phyloP scores from a whole-genome alignment of 2,797 vertebrate genomes.

The Kryptopterus vitreolus region DNA sequence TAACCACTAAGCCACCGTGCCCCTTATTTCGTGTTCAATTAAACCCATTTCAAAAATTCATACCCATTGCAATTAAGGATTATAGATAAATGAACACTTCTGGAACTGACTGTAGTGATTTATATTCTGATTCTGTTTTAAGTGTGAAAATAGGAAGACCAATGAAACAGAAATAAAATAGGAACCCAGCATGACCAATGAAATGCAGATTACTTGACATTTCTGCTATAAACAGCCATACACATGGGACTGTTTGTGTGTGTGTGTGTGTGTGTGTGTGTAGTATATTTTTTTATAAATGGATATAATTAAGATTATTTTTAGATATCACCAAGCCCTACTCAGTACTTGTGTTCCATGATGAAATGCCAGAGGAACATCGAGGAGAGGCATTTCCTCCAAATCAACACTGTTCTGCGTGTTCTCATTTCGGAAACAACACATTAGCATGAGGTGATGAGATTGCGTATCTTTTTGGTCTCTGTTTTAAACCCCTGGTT shows the following conservation, averaged over 20 bases:
- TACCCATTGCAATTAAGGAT: no score
- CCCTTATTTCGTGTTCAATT: no score
- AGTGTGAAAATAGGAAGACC: not conserved
- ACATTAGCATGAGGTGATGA: not conserved
- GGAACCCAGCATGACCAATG: not conserved
- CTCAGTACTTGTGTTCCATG: constrained; percentile 30
- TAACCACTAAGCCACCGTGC: no score
- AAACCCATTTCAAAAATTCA: no score
- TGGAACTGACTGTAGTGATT: not conserved
- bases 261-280: not conserved
- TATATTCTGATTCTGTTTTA: not conserved
- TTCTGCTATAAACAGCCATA: not conserved
- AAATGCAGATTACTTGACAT: not conserved
- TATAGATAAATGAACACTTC: no score
- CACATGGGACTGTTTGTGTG: not conserved
- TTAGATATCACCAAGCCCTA: not conserved
- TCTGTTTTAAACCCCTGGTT: constrained; percentile 12
- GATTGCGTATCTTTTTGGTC: constrained; percentile 18
- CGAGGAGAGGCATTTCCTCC: constrained; percentile 31
- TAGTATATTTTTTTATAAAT: not conserved
- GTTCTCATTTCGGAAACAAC: constrained; percentile 22
- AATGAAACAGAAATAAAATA: not conserved
- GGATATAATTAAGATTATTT: not conserved
- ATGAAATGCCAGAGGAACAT: constrained; percentile 58
- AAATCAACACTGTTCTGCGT: not conserved